phyloP scores from a whole-genome alignment of 2,797 vertebrate species.

The Sebastes steindachneri region DNA sequence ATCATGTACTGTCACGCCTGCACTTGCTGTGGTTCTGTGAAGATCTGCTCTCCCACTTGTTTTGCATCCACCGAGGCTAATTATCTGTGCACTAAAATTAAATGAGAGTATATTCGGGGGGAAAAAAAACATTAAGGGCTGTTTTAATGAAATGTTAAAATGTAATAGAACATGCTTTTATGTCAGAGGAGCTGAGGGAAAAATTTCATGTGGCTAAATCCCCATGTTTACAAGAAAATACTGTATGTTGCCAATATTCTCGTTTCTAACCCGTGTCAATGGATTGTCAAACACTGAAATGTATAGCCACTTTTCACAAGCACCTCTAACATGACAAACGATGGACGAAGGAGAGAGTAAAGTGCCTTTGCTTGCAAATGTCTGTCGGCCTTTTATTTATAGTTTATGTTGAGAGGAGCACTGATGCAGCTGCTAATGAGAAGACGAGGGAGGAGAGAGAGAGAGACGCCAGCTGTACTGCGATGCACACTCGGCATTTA shows the following conservation, averaged over 20 bases:
- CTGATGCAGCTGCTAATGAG: constrained; percentile 78
- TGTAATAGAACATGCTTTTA: constrained; percentile 8
- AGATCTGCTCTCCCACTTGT: constrained; percentile 53
- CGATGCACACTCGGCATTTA: constrained; percentile 69
- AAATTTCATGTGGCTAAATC: neutral
- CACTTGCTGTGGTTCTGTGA: constrained; percentile 49
- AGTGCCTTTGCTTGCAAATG: constrained; percentile 53
- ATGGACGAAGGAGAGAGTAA: constrained; percentile 14
- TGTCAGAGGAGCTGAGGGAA: neutral
- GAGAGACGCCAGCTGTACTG: constrained; percentile 69
- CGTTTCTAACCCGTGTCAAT: neutral
- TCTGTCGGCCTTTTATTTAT: constrained; percentile 73
- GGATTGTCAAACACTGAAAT: neutral
- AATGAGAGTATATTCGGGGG: constrained; percentile 6
- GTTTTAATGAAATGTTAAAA: constrained; percentile 39
- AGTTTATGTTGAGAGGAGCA: constrained; percentile 70
- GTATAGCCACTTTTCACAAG: constrained; percentile 12
- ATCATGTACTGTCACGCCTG: constrained; percentile 63
- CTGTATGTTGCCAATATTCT: neutral
- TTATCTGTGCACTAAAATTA: constrained; percentile 42
- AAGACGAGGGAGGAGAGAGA: constrained; percentile 63
- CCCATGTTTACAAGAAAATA: neutral
- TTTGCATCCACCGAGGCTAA: constrained; percentile 47
- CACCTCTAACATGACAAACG: constrained; percentile 14
- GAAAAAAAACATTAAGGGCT: constrained; percentile 12